Base-by-base conservation (phyloP, 2,888 invertebrate genomes). In the Parapristionchus giblindavisi region DNA sequence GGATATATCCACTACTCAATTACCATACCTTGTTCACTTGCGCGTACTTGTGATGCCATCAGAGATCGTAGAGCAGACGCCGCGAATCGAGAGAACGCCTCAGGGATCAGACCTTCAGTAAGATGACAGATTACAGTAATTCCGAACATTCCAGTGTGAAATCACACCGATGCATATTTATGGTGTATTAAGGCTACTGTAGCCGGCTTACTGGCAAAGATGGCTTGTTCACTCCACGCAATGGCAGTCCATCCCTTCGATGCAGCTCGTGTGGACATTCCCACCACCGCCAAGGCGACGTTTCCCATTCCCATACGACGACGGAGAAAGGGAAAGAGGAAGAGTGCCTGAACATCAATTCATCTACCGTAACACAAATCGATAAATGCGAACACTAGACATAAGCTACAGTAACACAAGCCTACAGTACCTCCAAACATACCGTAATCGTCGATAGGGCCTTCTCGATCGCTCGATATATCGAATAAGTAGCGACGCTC, bases 1-100 rank as follows among this genome's bases (percentile, higher is more conserved):
- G 6, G 29, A 29, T 21, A 1, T 21, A 11, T 5, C 6, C 56
- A 3, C 29, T 21, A 27, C 27, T 11, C 52, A 21, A n/a, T 24
- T 3, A n/a, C 54, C 14, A 27, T 27, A 36, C 78, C 78, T 48
- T 77, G 78, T 32, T 78, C 75, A 51, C 66, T 66, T 14, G 71
- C 29, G 0, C 58, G 54, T 21, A 75, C 78, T 21, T 54, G 68
- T 27, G 75, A 40, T 0, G 78, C 70, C 32, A 78, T 65, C 38
- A 78, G 63, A 5, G 78, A 71, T 27, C 78, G 75, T n/a, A 78
- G 70, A 11, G 75, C 78, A 3, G 78, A 56, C 14, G 78, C 68
- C 1, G 77, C 70, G 58, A 78, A 78, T 17, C 77, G 75, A 4
- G 77, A 75, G 74, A 78, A 72, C 29, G 68, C 70, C 60, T 77